Percentiles rank a stretch among this genome's conserved stretches.
These are phyloP conservation scores for Girardinichthys multiradiatus DNA, from an alignment of 2,113 vertebrate genomes.

Conservation along the genomic window DNA sequence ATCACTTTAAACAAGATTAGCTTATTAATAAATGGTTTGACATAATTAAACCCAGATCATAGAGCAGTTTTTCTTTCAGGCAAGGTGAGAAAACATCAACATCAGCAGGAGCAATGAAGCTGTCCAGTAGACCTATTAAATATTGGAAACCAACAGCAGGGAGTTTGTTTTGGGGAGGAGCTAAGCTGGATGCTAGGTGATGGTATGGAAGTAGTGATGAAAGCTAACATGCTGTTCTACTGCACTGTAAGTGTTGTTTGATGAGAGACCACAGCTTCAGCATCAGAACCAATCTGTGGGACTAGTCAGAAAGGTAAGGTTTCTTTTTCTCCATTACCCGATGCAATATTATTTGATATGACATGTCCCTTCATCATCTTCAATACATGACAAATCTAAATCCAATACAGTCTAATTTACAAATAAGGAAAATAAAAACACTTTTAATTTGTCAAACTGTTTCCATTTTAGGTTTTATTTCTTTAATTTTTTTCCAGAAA, in stretches of 20 bases:
- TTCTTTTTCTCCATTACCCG: too few relatives aligned
- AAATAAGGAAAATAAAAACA: neutral
- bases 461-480: neutral
- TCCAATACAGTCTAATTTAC: neutral
- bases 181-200: conserved; percentile 15
- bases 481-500: too few relatives aligned
- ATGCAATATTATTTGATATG: too few relatives aligned
- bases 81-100: conserved; percentile 20
- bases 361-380: neutral
- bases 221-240: conserved; percentile 24
- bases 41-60: neutral
- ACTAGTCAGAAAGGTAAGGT: conserved; percentile 49
- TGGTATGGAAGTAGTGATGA: conserved; percentile 41
- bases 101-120: conserved; percentile 68
- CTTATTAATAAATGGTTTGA: neutral
- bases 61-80: conserved; percentile 21
- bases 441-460: too few relatives aligned
- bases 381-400: neutral
- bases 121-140: conserved; percentile 45
- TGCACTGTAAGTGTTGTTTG: conserved; percentile 24
- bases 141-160: conserved; percentile 59
- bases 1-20: too few relatives aligned
- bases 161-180: conserved; percentile 52
- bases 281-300: conserved; percentile 24
- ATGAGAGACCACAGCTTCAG: conserved; percentile 29